Conservation (phyloP, 1,140 invertebrate genomes). For the Chrysopa pallens region DNA sequence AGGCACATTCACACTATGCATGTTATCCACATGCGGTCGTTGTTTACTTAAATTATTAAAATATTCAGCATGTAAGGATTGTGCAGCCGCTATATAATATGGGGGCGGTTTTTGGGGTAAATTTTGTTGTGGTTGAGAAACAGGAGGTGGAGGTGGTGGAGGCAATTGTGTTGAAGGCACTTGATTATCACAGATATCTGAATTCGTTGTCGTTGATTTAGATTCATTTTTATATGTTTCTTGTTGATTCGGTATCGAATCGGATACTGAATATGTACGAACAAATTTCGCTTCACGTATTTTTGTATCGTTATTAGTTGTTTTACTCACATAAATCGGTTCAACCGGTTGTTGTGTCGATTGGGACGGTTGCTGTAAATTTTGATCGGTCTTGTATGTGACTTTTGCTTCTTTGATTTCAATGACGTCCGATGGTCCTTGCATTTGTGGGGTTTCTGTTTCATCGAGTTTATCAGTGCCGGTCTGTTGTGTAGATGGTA, state of each 20-base stretch:
- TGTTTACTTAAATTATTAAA: slow-evolving; percentile 16
- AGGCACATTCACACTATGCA: slow-evolving; percentile 5
- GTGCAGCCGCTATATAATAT: slow-evolving; percentile 47
- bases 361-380: too few relatives aligned
- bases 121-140: not conserved
- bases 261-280: slow-evolving; percentile 19
- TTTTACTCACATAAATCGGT: too few relatives aligned
- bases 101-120: slow-evolving; percentile 32
- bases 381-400: not conserved
- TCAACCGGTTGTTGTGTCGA: too few relatives aligned
- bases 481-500: not conserved
- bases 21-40: not conserved
- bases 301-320: too few relatives aligned
- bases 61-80: slow-evolving; percentile 41
- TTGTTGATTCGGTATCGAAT: slow-evolving; percentile 19
- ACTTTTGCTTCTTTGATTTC: slow-evolving; percentile 11
- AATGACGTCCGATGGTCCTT: not conserved
- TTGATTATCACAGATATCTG: too few relatives aligned
- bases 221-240: slow-evolving; percentile 7
- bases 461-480: not conserved
- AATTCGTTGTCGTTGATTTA: too few relatives aligned
- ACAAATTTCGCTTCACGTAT: slow-evolving; percentile 23
- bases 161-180: too few relatives aligned
- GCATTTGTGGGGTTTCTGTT: not conserved
- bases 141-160: too few relatives aligned